Percentiles rank a stretch among this genome's conserved stretches.
Evolutionary conservation across 2,797 vertebrate species (phyloP).

Genomic region (Cyclopterus lumpus): DNA sequence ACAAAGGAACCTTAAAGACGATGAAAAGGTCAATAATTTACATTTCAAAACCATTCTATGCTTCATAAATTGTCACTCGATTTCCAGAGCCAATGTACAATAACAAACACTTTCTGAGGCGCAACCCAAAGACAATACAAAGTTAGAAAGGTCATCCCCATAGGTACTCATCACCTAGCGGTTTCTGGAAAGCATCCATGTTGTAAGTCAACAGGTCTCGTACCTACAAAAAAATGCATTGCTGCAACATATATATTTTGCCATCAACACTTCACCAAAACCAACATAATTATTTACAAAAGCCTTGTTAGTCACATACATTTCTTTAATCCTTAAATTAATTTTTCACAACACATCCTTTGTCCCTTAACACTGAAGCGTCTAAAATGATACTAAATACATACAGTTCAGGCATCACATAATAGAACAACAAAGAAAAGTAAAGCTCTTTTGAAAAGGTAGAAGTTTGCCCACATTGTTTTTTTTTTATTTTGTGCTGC

Average conservation of each 20-base stretch:
- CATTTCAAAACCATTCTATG: not conserved
- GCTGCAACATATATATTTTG: not conserved
- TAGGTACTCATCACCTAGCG: not conserved
- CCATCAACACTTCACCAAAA: too few relatives aligned
- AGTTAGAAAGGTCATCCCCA: not conserved
- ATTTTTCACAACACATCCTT: not conserved
- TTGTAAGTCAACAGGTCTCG: slow-evolving; percentile 2
- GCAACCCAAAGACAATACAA: not conserved
- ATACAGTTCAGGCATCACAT: not conserved
- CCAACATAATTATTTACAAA: not conserved
- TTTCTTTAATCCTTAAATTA: not conserved
- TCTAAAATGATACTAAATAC: too few relatives aligned
- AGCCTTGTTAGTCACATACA: not conserved
- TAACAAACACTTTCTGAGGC: not conserved
- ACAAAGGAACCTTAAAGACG: not conserved
- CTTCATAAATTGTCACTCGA: not conserved
- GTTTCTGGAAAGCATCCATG: not conserved
- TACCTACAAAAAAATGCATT: not conserved
- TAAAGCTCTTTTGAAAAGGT: not conserved
- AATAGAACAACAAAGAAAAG: not conserved
- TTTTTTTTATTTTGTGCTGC: not conserved
- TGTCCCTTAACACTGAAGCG: not conserved
- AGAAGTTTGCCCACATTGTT: not conserved
- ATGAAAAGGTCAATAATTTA: not conserved
- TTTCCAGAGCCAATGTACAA: not conserved